Evolutionary conservation across 2,113 vertebrate genomes (phyloP), one percentile per base, ranked within the genome.

Genomic region (Dipodomys merriami): DNA sequence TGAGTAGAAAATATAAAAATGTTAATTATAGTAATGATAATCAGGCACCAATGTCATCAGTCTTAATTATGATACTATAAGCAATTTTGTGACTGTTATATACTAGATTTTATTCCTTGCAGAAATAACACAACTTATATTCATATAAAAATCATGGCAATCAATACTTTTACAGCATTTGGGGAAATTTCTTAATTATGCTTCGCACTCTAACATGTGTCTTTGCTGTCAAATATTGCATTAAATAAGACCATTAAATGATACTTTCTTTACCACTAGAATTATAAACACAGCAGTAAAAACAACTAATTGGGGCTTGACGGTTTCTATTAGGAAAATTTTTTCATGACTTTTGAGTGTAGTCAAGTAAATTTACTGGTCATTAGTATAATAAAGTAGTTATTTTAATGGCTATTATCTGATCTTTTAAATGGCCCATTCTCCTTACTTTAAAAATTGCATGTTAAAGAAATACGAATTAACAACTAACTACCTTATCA

Each of bases 191-290:
- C 44, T 87, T 92, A 96, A 95, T 95, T 94, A 81, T 74, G 25
- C 80, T 84, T 93, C 22, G 91, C 53, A 78, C 83, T 69, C 72
- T 92, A 53, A 96, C 94, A 95, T 91, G 91, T 71, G 93, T 87
- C 93, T 97, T 86, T 97, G 22, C 84, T 93, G n/a, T 95, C 83
- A 97, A 91, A 95, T 85, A 96, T 18, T 77, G 49, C 35, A 90
- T 67, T 53, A 92, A 92, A 92, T 95, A 84, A 86, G 74, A 87
- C 92, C 67, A 91, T 94, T 95, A 93, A 96, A 85, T 23, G 95
- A 81, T 18, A 88, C 96, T 89, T 79, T 33, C 19, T 65, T 74
- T 72, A 94, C 7, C 1, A 23, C 60, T 86, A 19, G 44, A 79
- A 91, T 82, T 96, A 86, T 64, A 91, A 95, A 95, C 22, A 68